phyloP scores from a whole-genome alignment of 2,797 vertebrate genomes.

The Chaunax sp. region DNA sequence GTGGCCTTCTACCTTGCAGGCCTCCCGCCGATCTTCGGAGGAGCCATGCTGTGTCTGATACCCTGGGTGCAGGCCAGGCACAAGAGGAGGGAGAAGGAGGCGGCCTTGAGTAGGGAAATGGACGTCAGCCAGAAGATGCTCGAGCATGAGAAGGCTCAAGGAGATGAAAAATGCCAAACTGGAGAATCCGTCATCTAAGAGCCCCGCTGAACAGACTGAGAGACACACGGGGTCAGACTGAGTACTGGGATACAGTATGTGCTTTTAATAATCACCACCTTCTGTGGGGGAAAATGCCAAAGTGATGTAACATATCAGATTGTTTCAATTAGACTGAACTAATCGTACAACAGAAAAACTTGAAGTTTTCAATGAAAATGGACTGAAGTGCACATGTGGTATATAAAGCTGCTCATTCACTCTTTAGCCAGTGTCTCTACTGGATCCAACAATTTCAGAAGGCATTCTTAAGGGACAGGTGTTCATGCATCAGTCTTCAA shows the following conservation, averaged over 20 bases:
- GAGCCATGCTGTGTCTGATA: conserved; percentile 90
- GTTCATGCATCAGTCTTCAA: neutral
- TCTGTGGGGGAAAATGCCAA: conserved; percentile 55
- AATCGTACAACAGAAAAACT: conserved; percentile 32
- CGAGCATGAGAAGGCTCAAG: conserved; percentile 70
- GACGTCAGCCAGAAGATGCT: conserved; percentile 86
- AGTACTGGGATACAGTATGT: conserved; percentile 23
- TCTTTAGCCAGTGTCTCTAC: conserved; percentile 11
- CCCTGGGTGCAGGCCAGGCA: conserved; percentile 90
- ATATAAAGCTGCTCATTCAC: conserved; percentile 9
- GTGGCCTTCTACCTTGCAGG: conserved; percentile 96
- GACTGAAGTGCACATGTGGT: conserved; percentile 25
- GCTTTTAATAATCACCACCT: conserved; percentile 45
- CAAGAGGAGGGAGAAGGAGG: conserved; percentile 65
- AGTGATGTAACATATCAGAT: conserved; percentile 66
- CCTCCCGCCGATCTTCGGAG: conserved; percentile 92
- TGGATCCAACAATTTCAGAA: conserved; percentile 4
- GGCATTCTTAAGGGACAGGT: conserved; percentile 4
- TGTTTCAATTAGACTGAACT: conserved; percentile 27
- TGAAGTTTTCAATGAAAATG: conserved; percentile 49
- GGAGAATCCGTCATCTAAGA: conserved; percentile 77
- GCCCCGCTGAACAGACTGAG: conserved; percentile 26
- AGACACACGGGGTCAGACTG: conserved; percentile 24
- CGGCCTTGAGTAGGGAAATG: conserved; percentile 51
- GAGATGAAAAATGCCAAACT: conserved; percentile 35